Conservation (phyloP, 2,797 vertebrate genomes). For the Microtus californicus region DNA sequence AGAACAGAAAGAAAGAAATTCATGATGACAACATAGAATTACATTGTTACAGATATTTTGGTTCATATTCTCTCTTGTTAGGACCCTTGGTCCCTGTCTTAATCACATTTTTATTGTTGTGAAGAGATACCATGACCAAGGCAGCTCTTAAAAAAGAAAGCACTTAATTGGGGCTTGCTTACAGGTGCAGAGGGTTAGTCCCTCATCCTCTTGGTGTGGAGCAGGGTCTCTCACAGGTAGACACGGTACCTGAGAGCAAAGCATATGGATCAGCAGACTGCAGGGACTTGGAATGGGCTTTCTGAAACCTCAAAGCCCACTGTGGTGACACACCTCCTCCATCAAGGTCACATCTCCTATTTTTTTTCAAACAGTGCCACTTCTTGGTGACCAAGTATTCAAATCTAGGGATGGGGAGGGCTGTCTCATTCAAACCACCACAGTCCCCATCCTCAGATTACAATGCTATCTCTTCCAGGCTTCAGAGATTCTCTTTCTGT, state of each 20-base stretch:
- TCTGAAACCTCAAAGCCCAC: background rate
- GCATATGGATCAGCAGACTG: background rate
- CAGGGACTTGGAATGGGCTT: background rate
- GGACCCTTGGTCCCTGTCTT: background rate
- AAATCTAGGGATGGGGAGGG: background rate
- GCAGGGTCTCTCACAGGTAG: background rate
- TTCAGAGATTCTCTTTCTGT: conserved; percentile 2
- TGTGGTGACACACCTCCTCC: background rate
- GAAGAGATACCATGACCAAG: background rate
- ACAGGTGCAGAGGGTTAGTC: background rate
- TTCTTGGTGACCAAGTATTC: background rate
- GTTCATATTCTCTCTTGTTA: background rate
- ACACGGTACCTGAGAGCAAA: background rate
- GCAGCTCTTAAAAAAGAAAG: background rate
- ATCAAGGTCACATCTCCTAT: background rate
- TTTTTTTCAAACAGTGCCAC: background rate
- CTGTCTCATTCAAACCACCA: background rate
- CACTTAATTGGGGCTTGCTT: background rate
- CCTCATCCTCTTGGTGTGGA: background rate
- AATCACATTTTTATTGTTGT: background rate
- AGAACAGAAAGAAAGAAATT: background rate
- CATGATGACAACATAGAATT: background rate
- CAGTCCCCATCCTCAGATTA: background rate
- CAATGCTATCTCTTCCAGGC: background rate
- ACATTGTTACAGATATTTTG: background rate